Evolutionary conservation across 2,113 vertebrate species (phyloP), one percentile per base, ranked within the genome.

Genomic region (Regulus satrapa): DNA sequence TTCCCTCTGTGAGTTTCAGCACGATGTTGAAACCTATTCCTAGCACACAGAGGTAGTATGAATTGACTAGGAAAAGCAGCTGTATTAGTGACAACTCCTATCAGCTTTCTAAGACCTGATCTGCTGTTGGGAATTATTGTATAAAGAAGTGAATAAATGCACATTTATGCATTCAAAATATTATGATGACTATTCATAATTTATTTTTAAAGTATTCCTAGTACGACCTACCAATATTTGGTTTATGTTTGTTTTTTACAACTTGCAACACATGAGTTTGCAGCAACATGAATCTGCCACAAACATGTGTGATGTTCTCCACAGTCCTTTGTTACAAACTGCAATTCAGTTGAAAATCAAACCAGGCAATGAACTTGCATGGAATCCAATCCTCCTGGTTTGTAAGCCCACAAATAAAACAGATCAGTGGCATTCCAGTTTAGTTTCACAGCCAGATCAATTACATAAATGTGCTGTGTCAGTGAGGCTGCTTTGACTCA

Each of bases 401-500:
- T 85, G 56, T 61, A 75, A 78, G 38, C 45, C 78, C 63, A 43
- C 43, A 41, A 59, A 89, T 48, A 55, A 85, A 88, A 88, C 5
- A 67, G 21, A 75, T 71, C 34, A 82, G 61, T 87, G 83, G 52
- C 81, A 87, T 88, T 94, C 81, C 48, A 0, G 43, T 78, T 93
- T 79, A 36, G 69, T 93, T 88, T 93, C 89, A 82, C 69, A 85
- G 87, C 52, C 73, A 85, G 87, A 79, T 88, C 31, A 64, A 24
- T 88, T 95, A 93, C 29, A 21, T 69, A 91, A 95, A 72, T 31
- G 40, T 75, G 36, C 62, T 23, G 20, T 52, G 62, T 56, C 48
- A 48, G 36, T 59, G 85, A 88, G 79, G 40, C 73, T 84, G 59
- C 38, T 94, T 92, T 97, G 43, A 93, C 77, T 91, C 69, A 71